These are phyloP conservation scores for Trididemnum clinides DNA, from an alignment of 23 tunicate species.

Conservation along the genomic window DNA sequence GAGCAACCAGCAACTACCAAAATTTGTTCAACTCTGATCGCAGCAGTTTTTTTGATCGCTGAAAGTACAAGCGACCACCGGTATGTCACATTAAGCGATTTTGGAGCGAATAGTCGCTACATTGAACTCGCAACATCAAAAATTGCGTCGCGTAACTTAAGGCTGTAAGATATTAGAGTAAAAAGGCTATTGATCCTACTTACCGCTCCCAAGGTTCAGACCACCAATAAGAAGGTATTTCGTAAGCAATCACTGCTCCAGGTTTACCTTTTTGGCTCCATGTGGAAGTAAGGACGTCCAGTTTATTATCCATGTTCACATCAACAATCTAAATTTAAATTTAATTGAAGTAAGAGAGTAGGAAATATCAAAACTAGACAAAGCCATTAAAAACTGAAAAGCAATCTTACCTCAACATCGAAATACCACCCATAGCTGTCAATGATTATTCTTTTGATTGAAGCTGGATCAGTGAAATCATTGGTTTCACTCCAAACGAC, in stretches of 20 bases:
- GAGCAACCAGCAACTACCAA: too few species aligned
- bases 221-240: constrained; percentile 68
- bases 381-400: background rate
- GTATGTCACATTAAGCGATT: too few species aligned
- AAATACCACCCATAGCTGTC: constrained; percentile 85
- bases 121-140: too few species aligned
- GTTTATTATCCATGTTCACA: constrained; percentile 64
- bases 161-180: too few species aligned
- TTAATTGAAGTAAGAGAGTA: too few species aligned
- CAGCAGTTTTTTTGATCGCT: too few species aligned
- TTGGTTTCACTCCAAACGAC: constrained; percentile 68
- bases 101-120: too few species aligned
- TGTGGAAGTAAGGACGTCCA: constrained; percentile 76
- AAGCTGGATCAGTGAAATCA: constrained; percentile 58
- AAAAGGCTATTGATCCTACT: too few species aligned
- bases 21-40: too few species aligned
- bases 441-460: constrained; percentile 56
- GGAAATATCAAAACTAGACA: too few species aligned
- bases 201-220: constrained; percentile 67
- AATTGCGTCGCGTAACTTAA: too few species aligned
- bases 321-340: constrained; percentile 79
- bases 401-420: constrained; percentile 56
- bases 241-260: constrained; percentile 80
- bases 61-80: too few species aligned
- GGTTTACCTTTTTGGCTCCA: constrained; percentile 71